Evolutionary conservation across 2,888 invertebrate genomes (phyloP).

Genomic region (Andricus curvator): DNA sequence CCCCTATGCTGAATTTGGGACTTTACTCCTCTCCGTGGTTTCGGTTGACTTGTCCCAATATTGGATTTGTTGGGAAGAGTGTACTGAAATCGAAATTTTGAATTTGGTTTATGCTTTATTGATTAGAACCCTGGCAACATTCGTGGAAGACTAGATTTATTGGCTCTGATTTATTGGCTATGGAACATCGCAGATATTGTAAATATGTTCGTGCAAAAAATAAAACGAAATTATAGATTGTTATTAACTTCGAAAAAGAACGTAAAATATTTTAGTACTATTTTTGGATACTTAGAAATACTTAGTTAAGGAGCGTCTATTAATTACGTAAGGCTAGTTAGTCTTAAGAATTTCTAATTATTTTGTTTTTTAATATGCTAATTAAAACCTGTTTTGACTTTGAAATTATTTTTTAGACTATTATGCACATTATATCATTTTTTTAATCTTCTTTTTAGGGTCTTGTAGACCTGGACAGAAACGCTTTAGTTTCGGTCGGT

Average conservation of each 20-base stretch:
- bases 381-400: too few relatives aligned
- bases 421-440: too few relatives aligned
- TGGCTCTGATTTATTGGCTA: not conserved
- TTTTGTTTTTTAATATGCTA: too few relatives aligned
- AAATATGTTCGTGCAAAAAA: not conserved
- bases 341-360: too few relatives aligned
- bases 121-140: slow-evolving; percentile 11
- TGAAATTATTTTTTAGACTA: too few relatives aligned
- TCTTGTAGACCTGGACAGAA: too few relatives aligned
- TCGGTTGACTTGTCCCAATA: slow-evolving; percentile 1
- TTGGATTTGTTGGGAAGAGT: not conserved
- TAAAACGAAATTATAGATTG: not conserved
- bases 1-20: slow-evolving; percentile 54
- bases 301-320: too few relatives aligned
- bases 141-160: slow-evolving; percentile 11
- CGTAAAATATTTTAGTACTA: too few relatives aligned
- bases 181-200: slow-evolving; percentile 6
- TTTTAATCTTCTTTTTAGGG: too few relatives aligned
- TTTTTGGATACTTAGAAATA: too few relatives aligned
- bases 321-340: too few relatives aligned
- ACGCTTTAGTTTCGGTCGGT: too few relatives aligned
- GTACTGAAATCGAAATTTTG: slow-evolving; percentile 21
- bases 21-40: slow-evolving; percentile 51
- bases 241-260: not conserved
- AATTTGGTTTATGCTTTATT: not conserved